Conservation (phyloP, 2,888 invertebrate species). For the Apamea crenata region DNA sequence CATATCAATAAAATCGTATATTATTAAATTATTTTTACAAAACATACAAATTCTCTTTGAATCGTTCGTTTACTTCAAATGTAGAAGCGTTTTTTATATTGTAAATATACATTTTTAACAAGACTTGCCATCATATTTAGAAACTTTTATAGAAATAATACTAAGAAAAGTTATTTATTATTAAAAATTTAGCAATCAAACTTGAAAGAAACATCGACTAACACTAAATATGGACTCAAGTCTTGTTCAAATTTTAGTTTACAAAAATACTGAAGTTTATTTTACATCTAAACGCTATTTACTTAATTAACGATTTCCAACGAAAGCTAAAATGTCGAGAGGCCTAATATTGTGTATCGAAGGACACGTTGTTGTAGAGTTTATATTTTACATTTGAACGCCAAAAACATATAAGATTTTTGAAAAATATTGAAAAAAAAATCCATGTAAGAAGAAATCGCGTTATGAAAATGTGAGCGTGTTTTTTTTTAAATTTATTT, state of each 20-base stretch:
- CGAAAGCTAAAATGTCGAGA: conserved; percentile 69
- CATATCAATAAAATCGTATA: conserved; percentile 74
- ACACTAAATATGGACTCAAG: conserved; percentile 47
- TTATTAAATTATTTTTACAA: conserved; percentile 56
- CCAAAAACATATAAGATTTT: conserved; percentile 23
- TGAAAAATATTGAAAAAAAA: background rate
- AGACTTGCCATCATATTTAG: conserved; percentile 72
- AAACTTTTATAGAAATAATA: conserved; percentile 36
- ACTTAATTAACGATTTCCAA: conserved; percentile 69
- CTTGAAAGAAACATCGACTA: conserved; percentile 14
- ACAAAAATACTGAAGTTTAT: conserved; percentile 50
- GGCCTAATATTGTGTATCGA: conserved; percentile 79
- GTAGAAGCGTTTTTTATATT: conserved; percentile 60
- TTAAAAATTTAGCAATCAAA: conserved; percentile 32
- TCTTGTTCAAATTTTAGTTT: conserved; percentile 64
- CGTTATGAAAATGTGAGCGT: background rate
- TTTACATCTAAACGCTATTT: conserved; percentile 56
- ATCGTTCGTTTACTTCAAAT: conserved; percentile 65
- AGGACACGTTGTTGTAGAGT: conserved; percentile 66
- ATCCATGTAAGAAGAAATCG: background rate
- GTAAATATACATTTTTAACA: conserved; percentile 69
- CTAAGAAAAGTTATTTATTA: conserved; percentile 47
- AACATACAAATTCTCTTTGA: conserved; percentile 72
- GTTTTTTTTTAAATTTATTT: background rate
- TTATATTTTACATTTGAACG: conserved; percentile 28